phyloP scores from a whole-genome alignment of 2,888 invertebrate species.

The Neoitamus cyanurus region DNA sequence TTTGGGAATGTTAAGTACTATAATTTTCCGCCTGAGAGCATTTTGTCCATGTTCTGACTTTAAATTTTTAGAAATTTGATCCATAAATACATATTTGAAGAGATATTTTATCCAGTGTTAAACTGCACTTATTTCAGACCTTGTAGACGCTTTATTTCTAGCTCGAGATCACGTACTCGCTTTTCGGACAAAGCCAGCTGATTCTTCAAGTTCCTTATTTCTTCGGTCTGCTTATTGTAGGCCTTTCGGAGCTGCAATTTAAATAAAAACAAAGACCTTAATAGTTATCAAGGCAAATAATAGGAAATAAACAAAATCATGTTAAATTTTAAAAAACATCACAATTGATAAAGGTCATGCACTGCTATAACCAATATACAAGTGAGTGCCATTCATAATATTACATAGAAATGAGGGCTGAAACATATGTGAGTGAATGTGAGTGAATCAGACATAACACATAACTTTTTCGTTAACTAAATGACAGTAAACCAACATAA shows the following conservation, averaged over 20 bases:
- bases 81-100: background rate
- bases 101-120: background rate
- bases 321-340: background rate
- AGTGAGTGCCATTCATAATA: too few relatives aligned
- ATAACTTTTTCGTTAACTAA: too few relatives aligned
- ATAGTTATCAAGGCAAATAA: background rate
- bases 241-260: constrained; percentile 76
- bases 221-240: constrained; percentile 82
- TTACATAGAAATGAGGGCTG: too few relatives aligned
- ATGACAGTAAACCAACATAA: too few relatives aligned
- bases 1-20: background rate
- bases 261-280: constrained; percentile 10
- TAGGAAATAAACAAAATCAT: background rate
- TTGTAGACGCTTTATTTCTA: constrained; percentile 69
- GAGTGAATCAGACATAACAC: too few relatives aligned
- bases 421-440: too few relatives aligned
- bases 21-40: background rate
- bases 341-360: too few relatives aligned
- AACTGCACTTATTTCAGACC: constrained; percentile 4
- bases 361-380: too few relatives aligned
- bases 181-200: constrained; percentile 83
- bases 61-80: background rate
- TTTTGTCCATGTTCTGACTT: background rate
- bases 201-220: constrained; percentile 80
- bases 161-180: constrained; percentile 83